phyloP scores from a whole-genome alignment of 2,888 invertebrate genomes.

The Drosophila mimica region DNA sequence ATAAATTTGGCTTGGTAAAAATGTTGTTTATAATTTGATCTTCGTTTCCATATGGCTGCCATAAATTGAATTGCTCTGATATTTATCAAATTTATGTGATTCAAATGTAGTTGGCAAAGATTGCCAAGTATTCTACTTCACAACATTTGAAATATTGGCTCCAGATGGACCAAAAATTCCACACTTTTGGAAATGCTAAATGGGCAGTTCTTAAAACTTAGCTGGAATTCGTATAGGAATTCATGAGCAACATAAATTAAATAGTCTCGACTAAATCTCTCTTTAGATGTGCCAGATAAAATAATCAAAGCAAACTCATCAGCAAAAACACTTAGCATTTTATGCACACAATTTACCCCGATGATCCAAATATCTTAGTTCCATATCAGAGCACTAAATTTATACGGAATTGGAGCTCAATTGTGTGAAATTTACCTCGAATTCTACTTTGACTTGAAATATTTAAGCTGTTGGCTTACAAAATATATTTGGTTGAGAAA shows the following conservation, averaged over 20 bases:
- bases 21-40: not conserved
- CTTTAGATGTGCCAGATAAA: not conserved
- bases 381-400: not conserved
- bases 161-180: not conserved
- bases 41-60: not conserved
- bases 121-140: not conserved
- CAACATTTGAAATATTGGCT: not conserved
- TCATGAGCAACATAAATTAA: not conserved
- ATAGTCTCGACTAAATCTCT: not conserved
- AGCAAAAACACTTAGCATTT: not conserved
- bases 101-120: not conserved
- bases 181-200: not conserved
- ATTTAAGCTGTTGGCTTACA: conserved; percentile 27
- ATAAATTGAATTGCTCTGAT: conserved; percentile 3
- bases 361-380: not conserved
- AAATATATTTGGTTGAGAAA: conserved; percentile 26
- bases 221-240: not conserved
- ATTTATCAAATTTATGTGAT: not conserved
- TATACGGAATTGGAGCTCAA: not conserved
- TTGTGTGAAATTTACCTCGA: not conserved
- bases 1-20: not conserved
- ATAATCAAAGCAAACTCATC: not conserved
- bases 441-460: conserved; percentile 8
- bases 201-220: not conserved
- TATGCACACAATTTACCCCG: not conserved